Percentiles rank a stretch among this genome's conserved stretches.
phyloP scores from a whole-genome alignment of 2,797 vertebrate species.

The Sparidentex hasta region DNA sequence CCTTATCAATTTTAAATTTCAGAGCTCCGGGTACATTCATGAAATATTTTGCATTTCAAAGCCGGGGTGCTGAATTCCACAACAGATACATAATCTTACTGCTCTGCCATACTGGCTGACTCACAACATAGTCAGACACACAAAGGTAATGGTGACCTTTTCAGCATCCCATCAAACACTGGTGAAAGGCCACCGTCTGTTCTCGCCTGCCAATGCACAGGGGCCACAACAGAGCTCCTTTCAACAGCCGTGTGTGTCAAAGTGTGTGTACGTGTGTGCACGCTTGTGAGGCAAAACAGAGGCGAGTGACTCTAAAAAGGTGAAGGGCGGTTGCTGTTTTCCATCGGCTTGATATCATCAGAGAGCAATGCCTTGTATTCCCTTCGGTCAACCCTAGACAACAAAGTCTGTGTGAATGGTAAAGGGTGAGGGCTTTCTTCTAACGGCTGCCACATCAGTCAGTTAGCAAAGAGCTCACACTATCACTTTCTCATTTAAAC shows the following conservation, averaged over 20 bases:
- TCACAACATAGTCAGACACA: conserved; percentile 34
- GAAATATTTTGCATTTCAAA: conserved; percentile 67
- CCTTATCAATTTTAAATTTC: conserved; percentile 47
- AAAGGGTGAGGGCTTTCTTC: conserved; percentile 30
- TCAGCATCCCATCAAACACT: conserved; percentile 66
- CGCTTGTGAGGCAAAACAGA: conserved; percentile 67
- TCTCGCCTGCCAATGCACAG: conserved; percentile 71
- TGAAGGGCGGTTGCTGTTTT: conserved; percentile 64
- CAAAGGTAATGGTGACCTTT: conserved; percentile 77
- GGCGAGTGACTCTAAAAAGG: conserved; percentile 65
- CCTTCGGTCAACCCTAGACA: conserved; percentile 24
- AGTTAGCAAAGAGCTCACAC: conserved; percentile 8
- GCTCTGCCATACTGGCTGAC: conserved; percentile 33
- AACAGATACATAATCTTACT: conserved; percentile 50
- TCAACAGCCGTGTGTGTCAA: conserved; percentile 57
- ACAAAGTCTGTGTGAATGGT: conserved; percentile 34
- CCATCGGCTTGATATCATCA: conserved; percentile 43
- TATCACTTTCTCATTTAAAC: conserved; percentile 3
- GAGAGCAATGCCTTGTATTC: conserved; percentile 29
- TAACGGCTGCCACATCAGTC: conserved; percentile 20
- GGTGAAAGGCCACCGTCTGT: conserved; percentile 78
- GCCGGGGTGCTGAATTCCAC: conserved; percentile 49
- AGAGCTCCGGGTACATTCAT: conserved; percentile 55
- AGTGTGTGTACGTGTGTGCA: conserved; percentile 40
- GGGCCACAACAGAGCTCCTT: conserved; percentile 79